These are phyloP conservation scores for Limonius californicus DNA, from an alignment of 1,140 invertebrate species.

Conservation along the genomic window DNA sequence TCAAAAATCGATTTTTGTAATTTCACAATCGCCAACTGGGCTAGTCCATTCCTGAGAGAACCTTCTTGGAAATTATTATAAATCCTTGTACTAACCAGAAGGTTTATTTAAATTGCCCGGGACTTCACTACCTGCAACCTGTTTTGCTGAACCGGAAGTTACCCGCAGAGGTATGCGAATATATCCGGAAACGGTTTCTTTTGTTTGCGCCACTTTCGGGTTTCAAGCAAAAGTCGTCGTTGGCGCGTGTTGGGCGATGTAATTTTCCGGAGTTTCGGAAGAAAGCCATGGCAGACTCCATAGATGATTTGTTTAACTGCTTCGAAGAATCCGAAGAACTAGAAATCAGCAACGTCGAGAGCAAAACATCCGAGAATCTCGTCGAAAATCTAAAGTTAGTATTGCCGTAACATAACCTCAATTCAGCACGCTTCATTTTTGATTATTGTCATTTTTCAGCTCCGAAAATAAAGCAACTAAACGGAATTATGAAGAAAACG, in stretches of 20 bases:
- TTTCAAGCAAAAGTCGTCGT: not conserved
- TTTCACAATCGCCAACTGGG: no score
- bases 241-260: not conserved
- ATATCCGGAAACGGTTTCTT: not conserved
- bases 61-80: no score
- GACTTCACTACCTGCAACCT: no score
- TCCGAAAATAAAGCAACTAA: slow-evolving; percentile 23
- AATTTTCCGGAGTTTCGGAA: not conserved
- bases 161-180: not conserved
- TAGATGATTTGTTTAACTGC: slow-evolving; percentile 44
- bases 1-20: no score
- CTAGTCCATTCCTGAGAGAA: no score
- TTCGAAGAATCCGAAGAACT: slow-evolving; percentile 33
- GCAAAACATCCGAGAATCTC: slow-evolving; percentile 20
- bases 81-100: no score
- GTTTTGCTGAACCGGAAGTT: no score
- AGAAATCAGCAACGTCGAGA: not conserved
- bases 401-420: slow-evolving; percentile 38
- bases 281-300: slow-evolving; percentile 37
- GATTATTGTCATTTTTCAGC: slow-evolving; percentile 15
- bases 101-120: no score
- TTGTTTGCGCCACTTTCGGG: not conserved
- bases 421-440: slow-evolving; percentile 34
- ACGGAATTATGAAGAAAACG: slow-evolving; percentile 20
- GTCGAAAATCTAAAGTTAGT: slow-evolving; percentile 30